phyloP scores from a whole-genome alignment of 1,140 invertebrate genomes.

The Mycetomoellerius zeteki region DNA sequence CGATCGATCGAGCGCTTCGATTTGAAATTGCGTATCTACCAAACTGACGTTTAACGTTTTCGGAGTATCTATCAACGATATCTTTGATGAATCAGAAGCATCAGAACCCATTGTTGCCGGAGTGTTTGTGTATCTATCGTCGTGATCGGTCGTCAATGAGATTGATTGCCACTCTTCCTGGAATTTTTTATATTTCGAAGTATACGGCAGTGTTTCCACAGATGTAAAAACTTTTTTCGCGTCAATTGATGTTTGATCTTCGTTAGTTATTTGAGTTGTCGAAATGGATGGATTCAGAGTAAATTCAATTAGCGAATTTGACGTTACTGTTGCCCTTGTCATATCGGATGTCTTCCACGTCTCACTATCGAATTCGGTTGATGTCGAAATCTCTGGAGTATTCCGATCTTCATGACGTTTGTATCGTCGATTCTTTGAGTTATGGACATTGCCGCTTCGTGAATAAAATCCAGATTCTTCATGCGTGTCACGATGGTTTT shows the following conservation, averaged over 20 bases:
- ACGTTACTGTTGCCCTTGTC: not conserved
- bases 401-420: constrained; percentile 26
- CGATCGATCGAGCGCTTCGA: constrained; percentile 17
- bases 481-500: not conserved
- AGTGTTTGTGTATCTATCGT: not conserved
- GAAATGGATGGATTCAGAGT: not conserved
- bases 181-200: not conserved
- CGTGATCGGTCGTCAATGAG: not conserved
- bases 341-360: not conserved
- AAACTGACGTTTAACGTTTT: not conserved
- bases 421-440: constrained; percentile 35
- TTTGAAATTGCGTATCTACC: not conserved
- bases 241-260: not conserved
- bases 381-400: not conserved
- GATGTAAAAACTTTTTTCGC: not conserved
- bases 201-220: not conserved
- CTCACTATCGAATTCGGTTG: not conserved
- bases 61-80: not conserved
- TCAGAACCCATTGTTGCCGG: not conserved
- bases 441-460: not conserved
- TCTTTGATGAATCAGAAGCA: constrained; percentile 5
- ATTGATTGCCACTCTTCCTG: constrained; percentile 13
- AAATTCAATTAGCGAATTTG: constrained; percentile 12
- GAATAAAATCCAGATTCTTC: constrained; percentile 13
- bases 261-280: not conserved